phyloP scores from a whole-genome alignment of 1,140 invertebrate species.

The Neotoxoptera formosana region DNA sequence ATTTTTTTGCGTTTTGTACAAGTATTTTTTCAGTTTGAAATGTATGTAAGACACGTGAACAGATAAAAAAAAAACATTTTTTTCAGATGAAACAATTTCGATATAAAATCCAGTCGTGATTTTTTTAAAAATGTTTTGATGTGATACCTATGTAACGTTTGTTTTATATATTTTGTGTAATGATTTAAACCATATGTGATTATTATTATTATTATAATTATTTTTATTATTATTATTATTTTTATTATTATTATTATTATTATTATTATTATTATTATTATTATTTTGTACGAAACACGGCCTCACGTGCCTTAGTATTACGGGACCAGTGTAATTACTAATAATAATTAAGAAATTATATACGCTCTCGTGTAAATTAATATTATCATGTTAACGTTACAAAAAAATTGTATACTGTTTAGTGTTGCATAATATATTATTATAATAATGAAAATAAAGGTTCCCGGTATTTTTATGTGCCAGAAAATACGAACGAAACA shows the following conservation, averaged over 20 bases:
- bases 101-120: not conserved
- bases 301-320: slow-evolving; percentile 53
- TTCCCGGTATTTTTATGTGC: slow-evolving; percentile 54
- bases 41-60: not conserved
- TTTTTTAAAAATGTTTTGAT: slow-evolving; percentile 48
- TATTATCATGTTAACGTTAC: not conserved
- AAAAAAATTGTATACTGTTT: slow-evolving; percentile 23
- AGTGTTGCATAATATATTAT: slow-evolving; percentile 40
- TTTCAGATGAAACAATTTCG: not conserved
- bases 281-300: slow-evolving; percentile 49
- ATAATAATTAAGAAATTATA: slow-evolving; percentile 40
- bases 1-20: not conserved
- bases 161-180: slow-evolving; percentile 38
- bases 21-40: slow-evolving; percentile 8
- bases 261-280: slow-evolving; percentile 22
- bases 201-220: slow-evolving; percentile 45
- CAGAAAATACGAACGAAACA: slow-evolving; percentile 9
- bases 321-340: slow-evolving; percentile 57
- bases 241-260: slow-evolving; percentile 36
- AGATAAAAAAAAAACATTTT: not conserved
- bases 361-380: not conserved
- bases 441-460: slow-evolving; percentile 51
- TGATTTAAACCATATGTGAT: slow-evolving; percentile 45
- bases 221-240: slow-evolving; percentile 36
- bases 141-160: slow-evolving; percentile 52